These are phyloP conservation scores for Macaca nemestrina DNA, from an alignment of 2,113 vertebrate genomes.

Conservation along the genomic window DNA sequence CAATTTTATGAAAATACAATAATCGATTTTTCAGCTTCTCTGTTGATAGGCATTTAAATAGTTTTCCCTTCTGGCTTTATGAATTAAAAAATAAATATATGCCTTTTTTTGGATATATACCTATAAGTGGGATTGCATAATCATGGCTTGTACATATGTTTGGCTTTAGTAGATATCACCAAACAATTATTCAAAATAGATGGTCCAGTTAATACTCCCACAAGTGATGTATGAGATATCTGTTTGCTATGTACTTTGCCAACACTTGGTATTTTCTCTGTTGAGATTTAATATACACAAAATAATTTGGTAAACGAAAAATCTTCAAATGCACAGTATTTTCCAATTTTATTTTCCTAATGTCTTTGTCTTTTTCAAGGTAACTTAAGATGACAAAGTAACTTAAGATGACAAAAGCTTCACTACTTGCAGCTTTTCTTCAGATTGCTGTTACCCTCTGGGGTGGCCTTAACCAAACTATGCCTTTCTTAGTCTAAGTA, in stretches of 20 bases:
- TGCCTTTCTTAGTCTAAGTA: conserved; percentile 4
- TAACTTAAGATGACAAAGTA: background rate
- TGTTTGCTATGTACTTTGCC: background rate
- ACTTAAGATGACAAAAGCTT: background rate
- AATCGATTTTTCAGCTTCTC: background rate
- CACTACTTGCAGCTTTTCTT: background rate
- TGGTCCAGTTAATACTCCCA: background rate
- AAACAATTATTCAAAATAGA: background rate
- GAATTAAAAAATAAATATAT: background rate
- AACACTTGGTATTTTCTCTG: background rate
- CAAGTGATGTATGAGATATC: background rate
- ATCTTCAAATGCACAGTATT: background rate
- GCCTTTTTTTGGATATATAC: background rate
- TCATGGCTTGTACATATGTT: background rate
- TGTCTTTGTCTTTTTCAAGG: conserved; percentile 1
- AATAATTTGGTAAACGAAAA: conserved; percentile 14
- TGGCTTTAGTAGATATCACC: background rate
- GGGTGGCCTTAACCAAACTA: background rate
- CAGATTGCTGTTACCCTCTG: background rate
- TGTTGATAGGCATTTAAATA: background rate
- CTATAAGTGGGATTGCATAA: background rate
- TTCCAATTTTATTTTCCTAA: conserved; percentile 22
- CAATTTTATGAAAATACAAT: background rate
- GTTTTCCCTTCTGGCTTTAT: background rate
- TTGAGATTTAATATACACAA: conserved; percentile 6